Evolutionary conservation across 2,797 vertebrate genomes (phyloP), one percentile per base, ranked within the genome.

Genomic region (Dryobates pubescens): DNA sequence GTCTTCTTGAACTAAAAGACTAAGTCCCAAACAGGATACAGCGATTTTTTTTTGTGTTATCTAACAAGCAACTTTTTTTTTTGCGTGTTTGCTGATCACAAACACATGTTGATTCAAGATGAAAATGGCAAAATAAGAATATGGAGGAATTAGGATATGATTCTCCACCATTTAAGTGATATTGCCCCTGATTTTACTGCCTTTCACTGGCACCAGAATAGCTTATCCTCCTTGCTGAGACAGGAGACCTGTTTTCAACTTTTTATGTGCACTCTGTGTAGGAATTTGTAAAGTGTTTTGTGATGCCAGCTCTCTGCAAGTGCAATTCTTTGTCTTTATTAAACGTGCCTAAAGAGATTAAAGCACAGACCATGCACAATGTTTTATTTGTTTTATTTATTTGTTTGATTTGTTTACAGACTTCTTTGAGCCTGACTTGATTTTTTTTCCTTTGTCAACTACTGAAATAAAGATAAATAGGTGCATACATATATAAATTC

Each of bases 41-140:
- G 3, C 10, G 23, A 2, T 56, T 49, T 49, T 49, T 49, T 65
- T 88, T 68, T 88, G 4, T 68, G 82, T 80, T 34, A 17, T 23
- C 7, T 67, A 49, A 54, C 0, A 1, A 57, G 4, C 2, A 2
- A 1, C 6, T 6, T 14, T 65, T 14, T 65, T 45, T 47, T 14
- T 15, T 13, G 13, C 27, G 3, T 26, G 49, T 51, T 26, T 19
- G 8, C 15, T 26, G 6, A 24, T 68, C 49, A 53, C 26, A 86
- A 75, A 1, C 2, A n/a, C 6, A 30, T 3, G 22, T 34, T 51
- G 63, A 47, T 43, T 84, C 13, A 73, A 10, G 7, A 38, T 53
- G 13, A 89, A 70, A 4, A 49, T 3, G 47, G 1, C 1, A 68
- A 90, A 79, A 73, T 34, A 49, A 3, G 81, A 65, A 38, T 53